A percentile compares a stretch with the other conserved stretches of the same genome.
These are phyloP conservation scores for Argya squamiceps DNA, from an alignment of 2,797 vertebrate species.

Conservation along the genomic window DNA sequence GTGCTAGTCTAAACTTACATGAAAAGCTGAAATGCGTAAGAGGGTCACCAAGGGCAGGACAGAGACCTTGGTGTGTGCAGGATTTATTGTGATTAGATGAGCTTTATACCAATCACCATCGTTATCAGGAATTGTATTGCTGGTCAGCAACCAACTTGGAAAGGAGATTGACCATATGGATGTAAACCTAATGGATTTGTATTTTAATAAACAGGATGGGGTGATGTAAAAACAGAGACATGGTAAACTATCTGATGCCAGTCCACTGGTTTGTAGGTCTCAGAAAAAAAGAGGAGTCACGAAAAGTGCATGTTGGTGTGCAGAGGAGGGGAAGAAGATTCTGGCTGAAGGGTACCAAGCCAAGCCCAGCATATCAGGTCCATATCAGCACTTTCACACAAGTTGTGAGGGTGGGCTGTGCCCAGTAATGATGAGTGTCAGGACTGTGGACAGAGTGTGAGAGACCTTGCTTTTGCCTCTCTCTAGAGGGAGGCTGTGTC, in stretches of 20 bases:
- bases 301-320: not conserved
- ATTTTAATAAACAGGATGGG: slow-evolving; percentile 56
- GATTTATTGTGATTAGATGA: slow-evolving; percentile 64
- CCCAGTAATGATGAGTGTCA: not conserved
- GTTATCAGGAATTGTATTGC: slow-evolving; percentile 26
- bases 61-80: not conserved
- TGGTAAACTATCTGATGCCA: not conserved
- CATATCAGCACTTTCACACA: not conserved
- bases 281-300: not conserved
- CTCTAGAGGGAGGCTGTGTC: not conserved
- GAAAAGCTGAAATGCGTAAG: not conserved
- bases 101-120: slow-evolving; percentile 61
- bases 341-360: not conserved
- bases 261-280: not conserved
- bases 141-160: slow-evolving; percentile 57
- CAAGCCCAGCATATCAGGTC: not conserved
- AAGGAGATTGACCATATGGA: slow-evolving; percentile 67
- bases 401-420: not conserved
- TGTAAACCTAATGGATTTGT: slow-evolving; percentile 59
- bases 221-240: slow-evolving; percentile 44
- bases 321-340: not conserved
- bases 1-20: not conserved
- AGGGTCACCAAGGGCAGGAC: slow-evolving; percentile 4
- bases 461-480: not conserved
- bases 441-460: accelerated